Evolutionary conservation across 2,113 vertebrate species (phyloP).

Genomic region (Dipodomys spectabilis): DNA sequence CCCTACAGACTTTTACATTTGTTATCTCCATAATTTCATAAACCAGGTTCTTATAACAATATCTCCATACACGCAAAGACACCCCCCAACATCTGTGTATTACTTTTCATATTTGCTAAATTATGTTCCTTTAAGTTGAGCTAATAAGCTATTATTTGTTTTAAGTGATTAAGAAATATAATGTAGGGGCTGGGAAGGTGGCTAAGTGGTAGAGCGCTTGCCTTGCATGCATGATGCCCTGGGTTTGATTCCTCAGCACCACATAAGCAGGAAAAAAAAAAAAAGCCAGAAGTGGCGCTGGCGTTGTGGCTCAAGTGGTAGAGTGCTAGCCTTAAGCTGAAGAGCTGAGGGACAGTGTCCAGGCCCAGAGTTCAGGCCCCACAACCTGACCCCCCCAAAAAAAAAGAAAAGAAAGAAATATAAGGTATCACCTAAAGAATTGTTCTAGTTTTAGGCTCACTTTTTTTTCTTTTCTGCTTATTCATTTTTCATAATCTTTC

Average conservation of each 20-base stretch:
- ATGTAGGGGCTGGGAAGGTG: not conserved
- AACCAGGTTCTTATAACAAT: not conserved
- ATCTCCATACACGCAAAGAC: not conserved
- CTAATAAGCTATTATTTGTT: not conserved
- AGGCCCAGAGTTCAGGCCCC: too few species aligned
- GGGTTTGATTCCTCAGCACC: too few species aligned
- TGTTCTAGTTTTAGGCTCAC: not conserved
- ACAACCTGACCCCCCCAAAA: too few species aligned
- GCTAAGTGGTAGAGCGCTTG: too few species aligned
- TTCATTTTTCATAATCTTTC: not conserved
- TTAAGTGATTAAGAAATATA: constrained; percentile 16
- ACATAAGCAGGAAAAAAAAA: too few species aligned
- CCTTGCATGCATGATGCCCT: too few species aligned
- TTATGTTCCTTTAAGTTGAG: not conserved
- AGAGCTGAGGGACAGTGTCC: too few species aligned
- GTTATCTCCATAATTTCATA: not conserved
- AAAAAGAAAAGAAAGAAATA: too few species aligned
- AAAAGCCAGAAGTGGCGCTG: too few species aligned
- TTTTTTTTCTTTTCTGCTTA: not conserved
- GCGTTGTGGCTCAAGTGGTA: too few species aligned
- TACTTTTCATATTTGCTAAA: not conserved
- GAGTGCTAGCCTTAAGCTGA: too few species aligned
- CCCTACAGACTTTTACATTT: not conserved
- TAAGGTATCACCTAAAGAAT: not conserved
- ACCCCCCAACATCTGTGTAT: not conserved